Conservation (phyloP, 2,113 vertebrate genomes). For the Anas platyrhynchos region DNA sequence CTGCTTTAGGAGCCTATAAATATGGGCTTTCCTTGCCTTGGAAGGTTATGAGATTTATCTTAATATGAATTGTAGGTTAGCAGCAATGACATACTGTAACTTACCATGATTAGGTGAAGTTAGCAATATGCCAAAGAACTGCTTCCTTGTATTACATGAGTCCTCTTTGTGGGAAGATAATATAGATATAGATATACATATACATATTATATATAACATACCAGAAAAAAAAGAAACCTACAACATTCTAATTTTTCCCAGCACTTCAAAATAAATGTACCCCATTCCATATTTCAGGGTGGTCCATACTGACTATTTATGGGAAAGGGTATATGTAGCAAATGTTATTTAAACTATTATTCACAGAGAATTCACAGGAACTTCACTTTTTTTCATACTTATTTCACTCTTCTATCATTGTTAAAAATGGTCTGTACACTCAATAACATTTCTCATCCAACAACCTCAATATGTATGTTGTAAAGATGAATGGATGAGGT, state of each 20-base stretch:
- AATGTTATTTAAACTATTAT: slow-evolving; percentile 38
- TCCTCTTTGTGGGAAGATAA: neutral
- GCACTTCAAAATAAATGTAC: neutral
- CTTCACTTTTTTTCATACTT: neutral
- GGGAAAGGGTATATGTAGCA: neutral
- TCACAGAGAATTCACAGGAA: neutral
- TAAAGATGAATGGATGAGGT: slow-evolving; percentile 70
- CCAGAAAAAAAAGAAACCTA: neutral
- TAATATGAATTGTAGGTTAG: slow-evolving; percentile 19
- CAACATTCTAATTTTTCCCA: neutral
- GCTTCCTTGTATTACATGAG: neutral
- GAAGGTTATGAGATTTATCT: slow-evolving; percentile 34
- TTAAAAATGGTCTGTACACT: slow-evolving; percentile 42
- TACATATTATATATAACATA: neutral
- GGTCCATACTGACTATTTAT: neutral
- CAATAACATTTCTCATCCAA: slow-evolving; percentile 43
- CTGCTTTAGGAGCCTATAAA: slow-evolving; percentile 35
- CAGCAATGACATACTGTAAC: slow-evolving; percentile 20
- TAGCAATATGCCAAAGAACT: neutral
- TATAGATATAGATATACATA: neutral
- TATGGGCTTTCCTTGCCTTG: neutral
- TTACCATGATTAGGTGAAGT: slow-evolving; percentile 35
- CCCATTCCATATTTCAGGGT: slow-evolving; percentile 3
- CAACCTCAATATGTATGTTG: slow-evolving; percentile 51
- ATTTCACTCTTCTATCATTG: slow-evolving; percentile 17